Base-by-base conservation (phyloP, 2,797 vertebrate genomes). In the Sphaeramia orbicularis region DNA sequence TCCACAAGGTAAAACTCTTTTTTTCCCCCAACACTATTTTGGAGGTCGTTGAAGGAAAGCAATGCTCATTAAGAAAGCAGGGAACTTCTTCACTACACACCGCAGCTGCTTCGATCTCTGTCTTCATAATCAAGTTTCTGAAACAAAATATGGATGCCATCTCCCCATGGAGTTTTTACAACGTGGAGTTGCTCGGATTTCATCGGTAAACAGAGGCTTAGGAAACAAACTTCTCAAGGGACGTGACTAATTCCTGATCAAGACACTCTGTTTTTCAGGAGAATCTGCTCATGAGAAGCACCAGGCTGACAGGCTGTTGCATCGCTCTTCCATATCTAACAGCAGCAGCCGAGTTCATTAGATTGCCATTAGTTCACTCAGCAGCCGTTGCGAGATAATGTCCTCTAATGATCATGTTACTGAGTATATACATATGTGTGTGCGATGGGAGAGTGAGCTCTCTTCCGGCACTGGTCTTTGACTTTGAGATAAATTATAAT, bases 401-500 rank as follows among this genome's bases (percentile, higher is more conserved):
- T 74, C 55, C 73, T 60, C 36, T 76, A 83, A 81, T 86, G 81
- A 87, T 58, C 6, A 6, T 18, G 50, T 59, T 45, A 44, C 36
- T 4, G 42, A 60, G 27, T 15, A 35, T 58, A 13, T 43, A 14
- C 42, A 6, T 37, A 14, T 40, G 55, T 48, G 35, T 62, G 55
- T 35, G 8, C 5, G 9, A 71, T 30, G 66, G 18, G 49, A 76
- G 80, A 61, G 63, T 7, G 11, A 67, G 44, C 59, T 64, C 71
- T 52, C 67, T 78, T 62, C 36, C 62, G 71, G 43, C 49, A 59
- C 57, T 6, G 64, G 59, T 82, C 59, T 65, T 67, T 80, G 75
- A 86, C 80, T 78, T 71, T 68, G 72, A 80, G 64, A 74, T 65
- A 76, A 58, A 51, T 49, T 61, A 63, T 80, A 81, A 87, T 87